Base-by-base conservation (phyloP, 1,140 invertebrate genomes). In the Dolichoris vasculosae region DNA sequence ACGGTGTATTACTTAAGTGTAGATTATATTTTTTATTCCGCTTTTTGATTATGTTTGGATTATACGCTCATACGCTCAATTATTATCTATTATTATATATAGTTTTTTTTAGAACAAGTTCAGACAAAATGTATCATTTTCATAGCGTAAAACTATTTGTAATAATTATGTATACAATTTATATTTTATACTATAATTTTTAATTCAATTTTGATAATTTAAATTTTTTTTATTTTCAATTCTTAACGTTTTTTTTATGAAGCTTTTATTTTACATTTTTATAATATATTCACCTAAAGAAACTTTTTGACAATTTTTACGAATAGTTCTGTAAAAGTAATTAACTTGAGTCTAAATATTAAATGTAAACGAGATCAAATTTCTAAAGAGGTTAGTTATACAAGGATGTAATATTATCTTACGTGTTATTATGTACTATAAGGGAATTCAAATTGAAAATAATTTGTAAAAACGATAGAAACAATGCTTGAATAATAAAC, bases 1-100 rank as follows among this genome's bases (percentile, higher is more conserved):
- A 63, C 38, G 40, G 48, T 55, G 73, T 51, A 78, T 84, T 84
- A 77, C 73, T 77, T 77, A 78, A 77, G 32, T n/a, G 46, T 84
- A 78, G 30, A 64, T 26, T 46, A 78, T 78, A 84, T 64, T 69
- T 76, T 78, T 77, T 78, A 84, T 69, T 78, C 30, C 40, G 23
- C 38, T 83, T 76, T 83, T 76, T 43, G 9, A 76, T 26, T 76
- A 26, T 15, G 38, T 40, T 38, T 15, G 30, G 32, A 32, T 40
- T 23, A 38, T 83, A 46, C 35, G 64, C 69, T 84, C 48, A 30
- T 78, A 67, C 26, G 63, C 32, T n/a, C 43, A 78, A 78, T 51
- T 38, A 67, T 51, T 73, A 78, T 30, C n/a, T 51, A 67, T 67
- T 59, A 32, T 83, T 46, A 23, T 43, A 35, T 40, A 43, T n/a